Conservation (phyloP, 1,140 invertebrate species). For the Drosophila teissieri region DNA sequence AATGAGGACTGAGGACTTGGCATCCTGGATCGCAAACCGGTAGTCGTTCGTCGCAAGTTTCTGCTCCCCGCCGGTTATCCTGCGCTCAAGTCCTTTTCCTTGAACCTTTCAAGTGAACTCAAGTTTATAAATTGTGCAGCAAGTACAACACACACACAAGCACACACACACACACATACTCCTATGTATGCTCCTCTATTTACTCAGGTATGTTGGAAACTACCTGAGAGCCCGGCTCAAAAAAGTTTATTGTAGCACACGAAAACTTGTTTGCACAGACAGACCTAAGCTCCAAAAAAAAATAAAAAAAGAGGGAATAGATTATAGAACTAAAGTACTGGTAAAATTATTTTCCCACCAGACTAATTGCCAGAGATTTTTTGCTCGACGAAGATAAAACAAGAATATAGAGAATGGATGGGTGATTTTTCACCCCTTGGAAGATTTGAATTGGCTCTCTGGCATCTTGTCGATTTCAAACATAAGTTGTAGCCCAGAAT, state of each 20-base stretch:
- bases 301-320: too few species aligned
- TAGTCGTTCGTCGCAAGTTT: slow-evolving; percentile 44
- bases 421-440: slow-evolving; percentile 20
- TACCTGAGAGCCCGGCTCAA: slow-evolving; percentile 49
- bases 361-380: slow-evolving; percentile 51
- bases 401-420: slow-evolving; percentile 14
- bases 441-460: background rate
- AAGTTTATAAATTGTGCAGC: slow-evolving; percentile 82
- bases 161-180: slow-evolving; percentile 32
- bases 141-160: slow-evolving; percentile 57
- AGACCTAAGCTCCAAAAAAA: slow-evolving; percentile 32
- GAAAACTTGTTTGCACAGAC: slow-evolving; percentile 49
- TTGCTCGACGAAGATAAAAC: background rate
- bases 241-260: slow-evolving; percentile 43
- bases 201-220: slow-evolving; percentile 59
- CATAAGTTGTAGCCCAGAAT: slow-evolving; percentile 72
- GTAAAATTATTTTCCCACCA: slow-evolving; percentile 66
- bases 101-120: slow-evolving; percentile 83
- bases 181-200: slow-evolving; percentile 2
- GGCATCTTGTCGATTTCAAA: slow-evolving; percentile 74
- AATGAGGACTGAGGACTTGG: slow-evolving; percentile 42
- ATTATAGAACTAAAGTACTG: slow-evolving; percentile 32
- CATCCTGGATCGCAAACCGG: slow-evolving; percentile 55
- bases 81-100: slow-evolving; percentile 62
- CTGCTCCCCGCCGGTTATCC: background rate